These are phyloP conservation scores for Drosophila azteca DNA, from an alignment of 1,140 invertebrate genomes.

Conservation along the genomic window DNA sequence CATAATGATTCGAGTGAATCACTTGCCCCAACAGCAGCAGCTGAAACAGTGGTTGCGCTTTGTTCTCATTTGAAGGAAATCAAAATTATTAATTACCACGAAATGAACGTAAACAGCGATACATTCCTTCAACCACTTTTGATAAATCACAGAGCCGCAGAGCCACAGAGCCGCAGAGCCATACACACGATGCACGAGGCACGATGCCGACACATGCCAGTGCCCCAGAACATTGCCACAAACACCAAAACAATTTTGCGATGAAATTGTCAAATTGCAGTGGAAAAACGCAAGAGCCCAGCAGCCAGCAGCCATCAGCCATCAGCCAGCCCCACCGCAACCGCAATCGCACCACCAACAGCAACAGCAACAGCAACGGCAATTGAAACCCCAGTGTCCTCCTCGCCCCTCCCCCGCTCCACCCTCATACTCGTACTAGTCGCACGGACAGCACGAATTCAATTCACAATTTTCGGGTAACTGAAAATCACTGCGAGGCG, in stretches of 20 bases:
- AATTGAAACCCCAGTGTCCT: slow-evolving; percentile 10
- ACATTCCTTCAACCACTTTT: slow-evolving; percentile 52
- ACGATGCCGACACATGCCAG: slow-evolving; percentile 25
- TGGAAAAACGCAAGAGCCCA: slow-evolving; percentile 74
- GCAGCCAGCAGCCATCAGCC: not conserved
- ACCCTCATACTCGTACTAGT: not conserved
- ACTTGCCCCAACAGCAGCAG: too few species aligned
- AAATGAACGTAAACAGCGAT: slow-evolving; percentile 37
- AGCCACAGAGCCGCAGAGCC: too few species aligned
- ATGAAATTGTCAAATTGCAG: slow-evolving; percentile 81
- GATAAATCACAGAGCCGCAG: slow-evolving; percentile 59
- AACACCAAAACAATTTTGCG: slow-evolving; percentile 81
- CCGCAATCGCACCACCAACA: slow-evolving; percentile 50
- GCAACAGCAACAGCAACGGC: slow-evolving; percentile 54
- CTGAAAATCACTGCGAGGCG: slow-evolving; percentile 71
- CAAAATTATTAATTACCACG: slow-evolving; percentile 63
- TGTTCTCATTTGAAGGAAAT: slow-evolving; percentile 13
- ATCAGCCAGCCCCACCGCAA: slow-evolving; percentile 55
- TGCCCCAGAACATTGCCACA: slow-evolving; percentile 60
- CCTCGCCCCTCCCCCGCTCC: too few species aligned
- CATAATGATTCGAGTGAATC: slow-evolving; percentile 19
- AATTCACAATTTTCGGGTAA: slow-evolving; percentile 74
- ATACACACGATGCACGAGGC: not conserved
- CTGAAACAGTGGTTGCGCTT: slow-evolving; percentile 1
- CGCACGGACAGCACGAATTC: slow-evolving; percentile 48